phyloP scores from a whole-genome alignment of 1,140 invertebrate genomes.

The Odontomachus brunneus region DNA sequence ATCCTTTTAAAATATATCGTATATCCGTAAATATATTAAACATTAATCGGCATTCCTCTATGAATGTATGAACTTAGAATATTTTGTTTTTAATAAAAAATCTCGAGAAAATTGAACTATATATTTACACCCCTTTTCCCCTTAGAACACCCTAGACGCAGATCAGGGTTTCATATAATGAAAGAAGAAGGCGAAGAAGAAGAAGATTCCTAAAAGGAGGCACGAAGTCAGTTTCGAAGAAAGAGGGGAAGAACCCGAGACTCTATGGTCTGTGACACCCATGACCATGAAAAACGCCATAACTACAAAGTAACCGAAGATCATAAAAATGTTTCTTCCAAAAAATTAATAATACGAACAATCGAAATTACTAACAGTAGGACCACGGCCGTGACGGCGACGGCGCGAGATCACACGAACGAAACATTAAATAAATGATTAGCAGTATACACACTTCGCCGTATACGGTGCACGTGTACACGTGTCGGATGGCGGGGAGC shows the following conservation, averaged over 20 bases:
- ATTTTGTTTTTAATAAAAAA: too few relatives aligned
- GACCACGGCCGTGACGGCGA: not conserved
- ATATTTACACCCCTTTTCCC: not conserved
- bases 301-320: conserved; percentile 23
- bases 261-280: not conserved
- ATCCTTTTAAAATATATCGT: too few relatives aligned
- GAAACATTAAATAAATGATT: conserved; percentile 37
- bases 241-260: conserved; percentile 11
- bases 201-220: not conserved
- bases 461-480: not conserved
- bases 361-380: conserved; percentile 29
- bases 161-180: not conserved
- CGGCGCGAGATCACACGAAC: conserved; percentile 10
- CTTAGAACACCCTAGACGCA: not conserved
- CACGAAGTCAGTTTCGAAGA: not conserved
- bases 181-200: too few relatives aligned
- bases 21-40: too few relatives aligned
- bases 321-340: conserved; percentile 5
- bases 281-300: not conserved
- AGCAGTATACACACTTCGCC: conserved; percentile 14
- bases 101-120: too few relatives aligned
- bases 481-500: conserved; percentile 46
- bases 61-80: too few relatives aligned
- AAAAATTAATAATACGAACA: conserved; percentile 26
- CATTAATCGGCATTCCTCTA: too few relatives aligned